Conservation (phyloP, 2,797 vertebrate species). For the Platalea minor region DNA sequence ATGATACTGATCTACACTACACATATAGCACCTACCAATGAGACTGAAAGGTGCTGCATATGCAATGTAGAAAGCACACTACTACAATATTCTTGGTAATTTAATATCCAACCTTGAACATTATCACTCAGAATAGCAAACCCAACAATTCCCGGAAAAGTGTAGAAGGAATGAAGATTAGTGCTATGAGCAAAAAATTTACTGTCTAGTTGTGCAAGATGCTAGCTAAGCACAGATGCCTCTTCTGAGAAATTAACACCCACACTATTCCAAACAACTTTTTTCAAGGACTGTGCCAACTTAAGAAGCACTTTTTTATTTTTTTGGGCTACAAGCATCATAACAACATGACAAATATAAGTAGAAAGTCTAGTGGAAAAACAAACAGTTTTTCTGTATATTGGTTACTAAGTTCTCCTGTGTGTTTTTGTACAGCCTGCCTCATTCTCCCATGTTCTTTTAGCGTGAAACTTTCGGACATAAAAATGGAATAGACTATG, state of each 20-base stretch:
- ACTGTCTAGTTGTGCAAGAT: background rate
- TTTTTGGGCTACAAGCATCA: background rate
- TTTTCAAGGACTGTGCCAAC: background rate
- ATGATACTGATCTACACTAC: background rate
- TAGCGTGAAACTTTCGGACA: background rate
- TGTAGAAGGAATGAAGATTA: background rate
- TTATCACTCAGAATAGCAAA: background rate
- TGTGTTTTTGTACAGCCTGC: background rate
- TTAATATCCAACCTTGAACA: background rate
- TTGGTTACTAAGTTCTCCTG: background rate
- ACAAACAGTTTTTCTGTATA: background rate
- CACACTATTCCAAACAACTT: conserved; percentile 3
- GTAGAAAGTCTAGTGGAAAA: background rate
- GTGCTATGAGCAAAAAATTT: background rate
- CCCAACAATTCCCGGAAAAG: background rate
- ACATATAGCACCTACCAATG: background rate
- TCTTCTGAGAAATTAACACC: conserved; percentile 1
- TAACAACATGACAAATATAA: background rate
- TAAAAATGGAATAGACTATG: background rate
- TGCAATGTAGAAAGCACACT: background rate
- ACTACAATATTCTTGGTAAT: background rate
- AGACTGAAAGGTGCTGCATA: background rate
- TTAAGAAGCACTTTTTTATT: background rate
- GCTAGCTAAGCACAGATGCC: background rate
- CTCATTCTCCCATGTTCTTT: background rate